A percentile compares a stretch with the other conserved stretches of the same genome.
phyloP scores from a whole-genome alignment of 2,888 invertebrate genomes.

The Mechanitis mazaeus region DNA sequence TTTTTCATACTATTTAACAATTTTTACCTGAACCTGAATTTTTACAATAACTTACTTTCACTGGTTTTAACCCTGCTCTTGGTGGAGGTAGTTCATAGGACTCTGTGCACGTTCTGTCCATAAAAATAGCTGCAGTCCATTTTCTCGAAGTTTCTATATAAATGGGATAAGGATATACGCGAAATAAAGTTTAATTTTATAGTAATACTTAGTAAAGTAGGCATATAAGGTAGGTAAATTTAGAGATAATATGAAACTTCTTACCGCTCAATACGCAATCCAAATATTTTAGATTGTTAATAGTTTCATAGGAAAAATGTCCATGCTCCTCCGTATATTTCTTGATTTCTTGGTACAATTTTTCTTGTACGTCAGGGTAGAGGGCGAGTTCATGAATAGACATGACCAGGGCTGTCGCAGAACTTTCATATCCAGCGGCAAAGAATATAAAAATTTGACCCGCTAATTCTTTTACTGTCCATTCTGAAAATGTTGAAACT shows the following conservation, averaged over 20 bases:
- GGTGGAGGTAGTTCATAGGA: conserved; percentile 61
- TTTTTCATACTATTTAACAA: no score
- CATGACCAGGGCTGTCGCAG: conserved; percentile 54
- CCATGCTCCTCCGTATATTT: conserved; percentile 39
- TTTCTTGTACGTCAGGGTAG: conserved; percentile 59
- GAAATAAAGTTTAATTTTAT: no score
- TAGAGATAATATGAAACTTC: background rate
- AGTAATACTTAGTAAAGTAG: no score
- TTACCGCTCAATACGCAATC: conserved; percentile 57
- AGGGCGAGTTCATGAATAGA: conserved; percentile 60
- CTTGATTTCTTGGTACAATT: conserved; percentile 54
- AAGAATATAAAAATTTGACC: conserved; percentile 69
- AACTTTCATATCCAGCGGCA: conserved; percentile 65
- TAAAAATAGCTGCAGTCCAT: conserved; percentile 62
- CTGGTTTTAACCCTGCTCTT: conserved; percentile 49
- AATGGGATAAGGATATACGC: background rate
- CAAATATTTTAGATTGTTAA: conserved; percentile 52
- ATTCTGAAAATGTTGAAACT: conserved; percentile 43
- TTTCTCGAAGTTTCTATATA: conserved; percentile 63
- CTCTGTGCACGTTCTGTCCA: conserved; percentile 71
- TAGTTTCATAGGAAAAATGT: conserved; percentile 43
- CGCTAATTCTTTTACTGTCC: conserved; percentile 56
- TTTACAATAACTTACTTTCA: conserved; percentile 39
- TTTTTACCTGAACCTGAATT: background rate
- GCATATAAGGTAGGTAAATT: background rate